Conservation (phyloP, 2,797 vertebrate genomes). For the Poeciliopsis gracilis region DNA sequence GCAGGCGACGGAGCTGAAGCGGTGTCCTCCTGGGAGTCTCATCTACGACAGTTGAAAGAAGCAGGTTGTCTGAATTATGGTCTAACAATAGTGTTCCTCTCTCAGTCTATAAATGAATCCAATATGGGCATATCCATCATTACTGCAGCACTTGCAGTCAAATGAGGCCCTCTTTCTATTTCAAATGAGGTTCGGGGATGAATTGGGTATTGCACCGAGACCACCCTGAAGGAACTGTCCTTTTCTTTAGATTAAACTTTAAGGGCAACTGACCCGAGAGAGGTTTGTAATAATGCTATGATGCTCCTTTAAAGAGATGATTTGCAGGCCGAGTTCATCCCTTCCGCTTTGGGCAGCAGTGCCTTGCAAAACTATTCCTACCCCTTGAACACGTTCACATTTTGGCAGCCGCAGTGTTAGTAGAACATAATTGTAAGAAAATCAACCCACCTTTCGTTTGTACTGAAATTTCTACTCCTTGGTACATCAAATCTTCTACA, state of each 20-base stretch:
- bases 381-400: background rate
- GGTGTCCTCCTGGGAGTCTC: conserved; percentile 62
- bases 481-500: background rate
- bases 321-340: conserved; percentile 50
- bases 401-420: background rate
- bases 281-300: conserved; percentile 35
- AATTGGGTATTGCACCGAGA: conserved; percentile 49
- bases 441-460: background rate
- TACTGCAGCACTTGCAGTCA: conserved; percentile 55
- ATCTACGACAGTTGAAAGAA: conserved; percentile 73
- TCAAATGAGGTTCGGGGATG: conserved; percentile 58
- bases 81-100: conserved; percentile 72
- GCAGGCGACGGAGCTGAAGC: conserved; percentile 64
- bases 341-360: conserved; percentile 4
- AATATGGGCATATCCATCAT: conserved; percentile 68
- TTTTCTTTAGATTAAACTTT: conserved; percentile 53
- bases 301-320: conserved; percentile 59
- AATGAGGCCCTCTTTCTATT: conserved; percentile 64
- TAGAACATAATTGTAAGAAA: background rate
- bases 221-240: conserved; percentile 52
- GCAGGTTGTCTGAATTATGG: conserved; percentile 80
- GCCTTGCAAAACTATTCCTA: background rate
- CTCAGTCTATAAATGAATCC: conserved; percentile 72
- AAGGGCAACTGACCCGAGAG: conserved; percentile 29
- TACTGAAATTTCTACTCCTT: background rate